Base-by-base conservation (phyloP, 2,888 invertebrate genomes). In the Schizaphis graminum region DNA sequence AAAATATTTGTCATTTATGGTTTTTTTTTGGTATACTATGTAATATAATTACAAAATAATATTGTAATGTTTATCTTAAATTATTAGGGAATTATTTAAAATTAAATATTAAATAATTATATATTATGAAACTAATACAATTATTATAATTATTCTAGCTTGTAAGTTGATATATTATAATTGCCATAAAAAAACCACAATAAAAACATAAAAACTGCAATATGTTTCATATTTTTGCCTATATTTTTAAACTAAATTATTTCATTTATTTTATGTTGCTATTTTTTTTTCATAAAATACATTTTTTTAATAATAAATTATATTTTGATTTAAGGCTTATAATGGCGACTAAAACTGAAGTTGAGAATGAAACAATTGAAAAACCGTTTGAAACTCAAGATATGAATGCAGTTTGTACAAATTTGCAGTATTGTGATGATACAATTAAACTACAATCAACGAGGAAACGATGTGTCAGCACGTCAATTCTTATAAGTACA, bases 381-480 rank as follows among this genome's bases (percentile, higher is more conserved):
- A 44, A 90, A 21, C 86, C 85, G 0, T 16, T 35, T 7, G 53
- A 94, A 67, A 87, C 49, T 91, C 49, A 91, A 61, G 53, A 94
- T 53, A n/a, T 94, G 67, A 94, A 87, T 49, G 3, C 61, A 24
- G 94, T 94, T 86, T 90, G 94, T 86, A 91, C 53, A 91, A 67
- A 61, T 49, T 41, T 91, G 11, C 67, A 94, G 16, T 94, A 67
- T 53, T 67, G 86, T 53, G 86, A 94, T 86, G 53, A 91, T 44
- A 35, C 67, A 35, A 26, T 86, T n/a, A 84, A 56, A 47, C 1
- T 93, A 35, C 61, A 85, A 5, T 21, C 67, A 41, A 26, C 49
- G 53, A 90, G 94, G 61, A 94, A 94, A 91, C n/a, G 93, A 94
- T 87, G 94, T 91, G 67, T 86, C 8, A 94, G 67, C n/a, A 41